A percentile compares a stretch with the other conserved stretches of the same genome.
Conservation (phyloP, 2,888 invertebrate genomes). For the Nasonia oneida region DNA sequence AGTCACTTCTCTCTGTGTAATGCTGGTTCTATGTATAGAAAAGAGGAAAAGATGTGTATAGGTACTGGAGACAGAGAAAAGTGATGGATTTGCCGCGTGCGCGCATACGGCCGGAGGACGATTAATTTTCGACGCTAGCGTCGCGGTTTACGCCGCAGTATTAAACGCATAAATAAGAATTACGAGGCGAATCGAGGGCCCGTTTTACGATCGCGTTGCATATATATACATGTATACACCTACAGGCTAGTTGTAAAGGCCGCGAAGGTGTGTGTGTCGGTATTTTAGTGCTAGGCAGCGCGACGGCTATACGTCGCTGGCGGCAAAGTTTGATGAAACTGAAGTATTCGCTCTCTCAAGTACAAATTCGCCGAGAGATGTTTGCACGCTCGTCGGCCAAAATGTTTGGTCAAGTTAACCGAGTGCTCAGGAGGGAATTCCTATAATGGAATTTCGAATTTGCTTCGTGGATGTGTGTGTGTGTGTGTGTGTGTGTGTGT, state of each 20-base stretch:
- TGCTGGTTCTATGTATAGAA: neutral
- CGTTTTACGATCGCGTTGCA: constrained; percentile 16
- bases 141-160: neutral
- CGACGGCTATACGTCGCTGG: neutral
- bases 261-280: neutral
- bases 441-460: neutral
- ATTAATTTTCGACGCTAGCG: constrained; percentile 26
- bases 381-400: neutral
- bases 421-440: neutral
- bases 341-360: neutral
- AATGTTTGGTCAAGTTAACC: constrained; percentile 6
- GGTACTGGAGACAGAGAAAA: neutral
- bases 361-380: neutral
- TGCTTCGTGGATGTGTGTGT: neutral
- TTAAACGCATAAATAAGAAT: constrained; percentile 12
- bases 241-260: too few relatives aligned
- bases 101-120: neutral
- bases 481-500: too few relatives aligned
- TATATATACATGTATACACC: neutral
- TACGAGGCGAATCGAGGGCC: neutral
- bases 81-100: neutral
- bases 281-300: neutral
- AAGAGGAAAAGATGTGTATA: neutral
- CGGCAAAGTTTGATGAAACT: constrained; percentile 5
- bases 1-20: neutral